Conservation (phyloP, 2,797 vertebrate species). For the Salarias fasciatus region DNA sequence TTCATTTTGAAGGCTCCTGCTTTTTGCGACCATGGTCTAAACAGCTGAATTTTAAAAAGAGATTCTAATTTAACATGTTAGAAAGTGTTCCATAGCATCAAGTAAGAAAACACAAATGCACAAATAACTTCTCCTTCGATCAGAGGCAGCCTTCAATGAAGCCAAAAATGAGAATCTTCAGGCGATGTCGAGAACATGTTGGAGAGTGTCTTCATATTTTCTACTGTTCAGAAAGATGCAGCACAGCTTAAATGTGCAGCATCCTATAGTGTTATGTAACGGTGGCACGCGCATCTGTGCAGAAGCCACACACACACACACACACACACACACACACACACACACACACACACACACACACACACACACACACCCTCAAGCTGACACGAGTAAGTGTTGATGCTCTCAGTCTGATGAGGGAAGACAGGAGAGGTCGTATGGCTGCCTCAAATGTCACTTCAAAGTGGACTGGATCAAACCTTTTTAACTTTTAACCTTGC, state of each 20-base stretch:
- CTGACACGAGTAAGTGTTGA: slow-evolving; percentile 42
- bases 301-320: slow-evolving; percentile 4
- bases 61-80: too few relatives aligned
- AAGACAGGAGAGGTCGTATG: slow-evolving; percentile 58
- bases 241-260: slow-evolving; percentile 31
- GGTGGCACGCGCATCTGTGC: slow-evolving; percentile 3
- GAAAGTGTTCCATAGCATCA: too few relatives aligned
- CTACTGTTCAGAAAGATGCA: slow-evolving; percentile 14
- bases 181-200: too few relatives aligned
- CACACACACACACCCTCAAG: slow-evolving; percentile 23
- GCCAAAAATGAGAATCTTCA: too few relatives aligned
- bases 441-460: slow-evolving; percentile 31
- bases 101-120: too few relatives aligned
- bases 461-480: slow-evolving; percentile 12
- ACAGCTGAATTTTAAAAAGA: too few relatives aligned
- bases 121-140: too few relatives aligned
- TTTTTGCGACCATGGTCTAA: too few relatives aligned
- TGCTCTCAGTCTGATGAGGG: slow-evolving; percentile 49
- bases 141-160: too few relatives aligned
- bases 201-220: too few relatives aligned
- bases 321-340: slow-evolving; percentile 6
- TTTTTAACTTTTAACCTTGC: too few relatives aligned
- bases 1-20: too few relatives aligned
- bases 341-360: slow-evolving; percentile 5
- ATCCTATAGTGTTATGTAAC: slow-evolving; percentile 49